Evolutionary conservation across 2,888 invertebrate species (phyloP).

Genomic region (Drosophila kambysellisi): DNA sequence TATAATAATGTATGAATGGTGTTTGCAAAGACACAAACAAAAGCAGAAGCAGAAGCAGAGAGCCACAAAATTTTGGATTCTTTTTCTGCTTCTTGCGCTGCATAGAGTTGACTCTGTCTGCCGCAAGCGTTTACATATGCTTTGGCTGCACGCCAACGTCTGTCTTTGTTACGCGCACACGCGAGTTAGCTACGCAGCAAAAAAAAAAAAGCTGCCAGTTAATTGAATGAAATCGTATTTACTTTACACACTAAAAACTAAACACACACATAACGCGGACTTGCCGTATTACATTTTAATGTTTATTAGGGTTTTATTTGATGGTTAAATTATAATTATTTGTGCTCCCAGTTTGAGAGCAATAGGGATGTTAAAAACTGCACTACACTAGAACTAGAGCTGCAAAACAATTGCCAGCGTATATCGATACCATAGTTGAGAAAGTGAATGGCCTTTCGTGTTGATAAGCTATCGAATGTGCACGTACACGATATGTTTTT

Average conservation of each 20-base stretch:
- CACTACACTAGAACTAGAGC: constrained; percentile 47
- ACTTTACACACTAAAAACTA: constrained; percentile 46
- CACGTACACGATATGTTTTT: background rate
- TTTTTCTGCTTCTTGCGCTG: constrained; percentile 66
- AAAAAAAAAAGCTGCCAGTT: constrained; percentile 57
- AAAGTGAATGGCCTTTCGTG: background rate
- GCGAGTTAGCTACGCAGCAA: constrained; percentile 62
- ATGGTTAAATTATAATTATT: constrained; percentile 40
- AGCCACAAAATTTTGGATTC: constrained; percentile 75
- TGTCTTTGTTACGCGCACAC: constrained; percentile 61
- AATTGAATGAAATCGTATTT: constrained; percentile 65
- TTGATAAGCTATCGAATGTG: background rate
- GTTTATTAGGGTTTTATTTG: constrained; percentile 30
- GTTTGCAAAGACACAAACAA: constrained; percentile 76
- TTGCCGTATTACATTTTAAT: constrained; percentile 51
- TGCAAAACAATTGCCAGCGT: constrained; percentile 24
- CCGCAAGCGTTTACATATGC: constrained; percentile 50
- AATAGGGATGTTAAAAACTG: constrained; percentile 52
- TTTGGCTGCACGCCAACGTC: constrained; percentile 59
- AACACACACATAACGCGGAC: constrained; percentile 22
- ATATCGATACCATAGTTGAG: constrained; percentile 22
- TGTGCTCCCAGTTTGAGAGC: constrained; percentile 55
- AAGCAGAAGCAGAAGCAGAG: constrained; percentile 74
- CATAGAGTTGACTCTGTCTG: constrained; percentile 56
- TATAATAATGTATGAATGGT: constrained; percentile 70